These are phyloP conservation scores for Acanthis flammea DNA, from an alignment of 2,797 vertebrate species.

Conservation along the genomic window DNA sequence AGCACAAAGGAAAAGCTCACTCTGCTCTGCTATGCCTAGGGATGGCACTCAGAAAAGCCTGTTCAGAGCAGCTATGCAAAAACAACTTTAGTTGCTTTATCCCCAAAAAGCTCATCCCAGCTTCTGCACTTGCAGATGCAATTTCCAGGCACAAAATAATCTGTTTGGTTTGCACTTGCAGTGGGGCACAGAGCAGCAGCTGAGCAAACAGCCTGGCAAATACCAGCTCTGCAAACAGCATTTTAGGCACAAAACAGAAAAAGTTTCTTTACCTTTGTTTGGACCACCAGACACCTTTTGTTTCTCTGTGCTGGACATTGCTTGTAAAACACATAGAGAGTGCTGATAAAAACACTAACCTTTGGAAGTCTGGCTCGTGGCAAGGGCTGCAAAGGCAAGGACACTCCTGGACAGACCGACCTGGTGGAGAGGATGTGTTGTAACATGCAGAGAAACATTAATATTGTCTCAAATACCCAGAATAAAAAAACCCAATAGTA, in stretches of 20 bases:
- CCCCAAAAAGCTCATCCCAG: neutral
- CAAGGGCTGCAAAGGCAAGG: slow-evolving; percentile 34
- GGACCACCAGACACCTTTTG: neutral
- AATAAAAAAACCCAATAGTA: neutral
- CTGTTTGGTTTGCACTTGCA: neutral
- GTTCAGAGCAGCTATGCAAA: neutral
- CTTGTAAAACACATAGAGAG: neutral
- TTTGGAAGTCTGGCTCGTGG: slow-evolving; percentile 37
- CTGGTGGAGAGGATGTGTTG: slow-evolving; percentile 15
- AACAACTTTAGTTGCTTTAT: neutral
- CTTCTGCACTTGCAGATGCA: neutral
- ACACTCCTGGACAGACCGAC: slow-evolving; percentile 8
- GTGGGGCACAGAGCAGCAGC: neutral
- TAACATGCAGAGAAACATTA: neutral
- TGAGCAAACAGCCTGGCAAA: neutral
- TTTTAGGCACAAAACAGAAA: neutral
- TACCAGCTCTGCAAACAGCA: neutral
- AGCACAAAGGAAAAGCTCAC: neutral
- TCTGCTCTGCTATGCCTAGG: accelerated
- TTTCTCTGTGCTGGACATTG: neutral
- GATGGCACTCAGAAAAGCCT: neutral
- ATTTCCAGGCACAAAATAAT: neutral
- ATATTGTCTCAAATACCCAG: neutral
- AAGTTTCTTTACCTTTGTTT: neutral
- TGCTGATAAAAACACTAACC: slow-evolving; percentile 40